Evolutionary conservation across 92 coral and sea anemone species (phyloP).

Genomic region (Ricordea florida): DNA sequence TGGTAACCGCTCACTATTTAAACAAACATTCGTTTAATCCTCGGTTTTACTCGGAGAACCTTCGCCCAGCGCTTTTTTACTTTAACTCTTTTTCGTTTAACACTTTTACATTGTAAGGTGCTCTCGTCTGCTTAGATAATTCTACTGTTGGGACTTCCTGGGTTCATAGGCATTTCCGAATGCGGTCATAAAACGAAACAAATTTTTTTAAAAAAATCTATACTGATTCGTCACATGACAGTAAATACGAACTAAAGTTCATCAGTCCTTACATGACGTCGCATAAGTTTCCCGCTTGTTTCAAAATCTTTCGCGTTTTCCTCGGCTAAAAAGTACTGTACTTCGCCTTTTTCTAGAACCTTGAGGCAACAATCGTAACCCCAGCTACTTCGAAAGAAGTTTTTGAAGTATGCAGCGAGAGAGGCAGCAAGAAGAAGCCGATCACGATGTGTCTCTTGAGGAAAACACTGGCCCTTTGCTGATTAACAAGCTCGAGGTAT

Average conservation of each 20-base stretch:
- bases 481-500: constrained; percentile 86
- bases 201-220: no score
- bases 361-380: no score
- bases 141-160: no score
- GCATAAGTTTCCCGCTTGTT: constrained; percentile 48
- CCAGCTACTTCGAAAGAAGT: neutral
- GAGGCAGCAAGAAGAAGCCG: constrained; percentile 67
- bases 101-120: no score
- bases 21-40: no score
- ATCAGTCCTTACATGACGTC: constrained; percentile 6
- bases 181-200: no score
- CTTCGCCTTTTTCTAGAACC: neutral
- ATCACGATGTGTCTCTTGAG: constrained; percentile 51
- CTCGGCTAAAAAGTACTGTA: neutral
- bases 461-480: constrained; percentile 77
- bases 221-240: constrained; percentile 21
- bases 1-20: no score
- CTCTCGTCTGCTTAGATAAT: no score
- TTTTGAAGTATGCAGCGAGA: constrained; percentile 51
- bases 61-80: no score
- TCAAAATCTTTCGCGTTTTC: constrained; percentile 29
- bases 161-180: no score
- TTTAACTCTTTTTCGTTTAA: no score
- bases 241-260: neutral
- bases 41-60: no score